Percentiles rank a stretch among this genome's conserved stretches.
These are phyloP conservation scores for Aplodontia rufa DNA, from an alignment of 2,113 vertebrate species.

Conservation along the genomic window DNA sequence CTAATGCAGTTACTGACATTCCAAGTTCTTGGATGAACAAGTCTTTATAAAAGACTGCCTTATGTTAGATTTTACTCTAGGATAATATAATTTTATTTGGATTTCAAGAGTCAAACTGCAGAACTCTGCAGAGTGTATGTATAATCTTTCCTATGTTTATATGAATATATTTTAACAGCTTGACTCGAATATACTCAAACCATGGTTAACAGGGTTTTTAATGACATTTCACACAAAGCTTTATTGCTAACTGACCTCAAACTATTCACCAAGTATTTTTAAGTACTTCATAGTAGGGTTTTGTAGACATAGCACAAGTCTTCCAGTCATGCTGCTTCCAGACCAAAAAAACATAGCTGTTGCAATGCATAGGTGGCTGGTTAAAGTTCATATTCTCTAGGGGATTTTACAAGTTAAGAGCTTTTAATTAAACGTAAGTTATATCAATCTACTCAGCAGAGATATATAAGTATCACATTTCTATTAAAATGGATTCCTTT, in stretches of 20 bases:
- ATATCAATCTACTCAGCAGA: conserved; percentile 8
- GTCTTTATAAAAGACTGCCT: conserved; percentile 42
- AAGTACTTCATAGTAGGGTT: conserved; percentile 22
- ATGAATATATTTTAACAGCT: conserved; percentile 74
- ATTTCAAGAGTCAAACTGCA: conserved; percentile 67
- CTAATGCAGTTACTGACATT: not conserved
- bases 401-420: conserved; percentile 41
- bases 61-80: conserved; percentile 62
- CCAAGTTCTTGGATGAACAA: conserved; percentile 19
- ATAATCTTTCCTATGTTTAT: conserved; percentile 75
- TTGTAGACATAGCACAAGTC: conserved; percentile 46
- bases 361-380: conserved; percentile 16
- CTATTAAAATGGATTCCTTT: conserved; percentile 39
- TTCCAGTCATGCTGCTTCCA: not conserved
- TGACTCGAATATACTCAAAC: conserved; percentile 55
- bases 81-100: conserved; percentile 71
- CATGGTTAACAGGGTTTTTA: conserved; percentile 43
- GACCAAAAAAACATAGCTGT: conserved; percentile 52
- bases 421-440: conserved; percentile 38
- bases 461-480: conserved; percentile 53
- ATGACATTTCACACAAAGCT: conserved; percentile 56
- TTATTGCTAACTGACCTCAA: conserved; percentile 59
- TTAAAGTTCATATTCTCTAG: not conserved
- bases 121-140: conserved; percentile 35
- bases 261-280: conserved; percentile 62